Evolutionary conservation across 2,888 invertebrate genomes (phyloP).

Genomic region (Napeogenes sylphis): DNA sequence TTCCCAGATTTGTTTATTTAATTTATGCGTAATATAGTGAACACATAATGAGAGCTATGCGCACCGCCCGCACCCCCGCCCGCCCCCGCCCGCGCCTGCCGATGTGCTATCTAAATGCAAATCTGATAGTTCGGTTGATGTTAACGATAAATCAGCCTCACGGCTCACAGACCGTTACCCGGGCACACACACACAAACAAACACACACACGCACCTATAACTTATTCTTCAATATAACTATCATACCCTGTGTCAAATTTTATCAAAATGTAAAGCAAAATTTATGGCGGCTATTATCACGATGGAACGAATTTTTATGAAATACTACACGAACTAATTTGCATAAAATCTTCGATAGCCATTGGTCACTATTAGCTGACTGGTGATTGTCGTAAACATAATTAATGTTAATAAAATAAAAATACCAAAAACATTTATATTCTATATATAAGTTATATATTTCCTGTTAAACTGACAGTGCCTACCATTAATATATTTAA

Average conservation of each 20-base stretch:
- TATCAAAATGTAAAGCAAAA: slow-evolving; percentile 7
- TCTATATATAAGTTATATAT: neutral
- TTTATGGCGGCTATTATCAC: slow-evolving; percentile 3
- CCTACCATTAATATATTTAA: neutral
- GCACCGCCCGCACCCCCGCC: slow-evolving; percentile 22
- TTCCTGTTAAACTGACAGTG: neutral
- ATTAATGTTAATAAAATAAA: slow-evolving; percentile 3
- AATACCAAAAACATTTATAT: neutral
- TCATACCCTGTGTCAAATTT: slow-evolving; percentile 5
- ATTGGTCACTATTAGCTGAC: neutral
- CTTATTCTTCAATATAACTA: slow-evolving; percentile 6
- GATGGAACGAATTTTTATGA: slow-evolving; percentile 4
- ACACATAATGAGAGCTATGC: slow-evolving; percentile 31
- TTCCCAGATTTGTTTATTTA: neutral
- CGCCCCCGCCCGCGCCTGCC: slow-evolving; percentile 37
- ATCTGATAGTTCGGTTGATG: slow-evolving; percentile 74
- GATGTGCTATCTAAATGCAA: slow-evolving; percentile 73
- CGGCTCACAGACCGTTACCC: slow-evolving; percentile 57
- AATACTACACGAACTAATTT: slow-evolving; percentile 2
- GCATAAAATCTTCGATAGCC: slow-evolving; percentile 2
- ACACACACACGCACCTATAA: slow-evolving; percentile 11
- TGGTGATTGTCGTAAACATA: slow-evolving; percentile 1
- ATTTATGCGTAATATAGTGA: slow-evolving; percentile 67
- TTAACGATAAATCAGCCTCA: slow-evolving; percentile 71
- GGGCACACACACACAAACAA: slow-evolving; percentile 42